Base-by-base conservation (phyloP, 2,113 vertebrate species). In the Microcebus lehilahytsara region DNA sequence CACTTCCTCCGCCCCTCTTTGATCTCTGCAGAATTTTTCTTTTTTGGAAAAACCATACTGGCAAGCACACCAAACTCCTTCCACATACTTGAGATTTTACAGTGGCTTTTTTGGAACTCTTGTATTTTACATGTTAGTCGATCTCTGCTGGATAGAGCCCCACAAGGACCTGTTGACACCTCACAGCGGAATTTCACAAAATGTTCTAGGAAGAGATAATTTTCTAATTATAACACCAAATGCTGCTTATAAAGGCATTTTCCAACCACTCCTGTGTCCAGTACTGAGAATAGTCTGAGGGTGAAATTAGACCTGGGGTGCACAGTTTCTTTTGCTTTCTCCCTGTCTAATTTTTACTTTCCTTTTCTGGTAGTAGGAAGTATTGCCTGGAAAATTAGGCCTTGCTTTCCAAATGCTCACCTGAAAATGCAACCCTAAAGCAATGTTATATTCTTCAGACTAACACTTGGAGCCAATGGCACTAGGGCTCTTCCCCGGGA, bases 201-300 rank as follows among this genome's bases (percentile, higher is more conserved):
- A 96, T 98, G 96, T 97, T 97, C 93, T 98, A 97, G 95, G 91
- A 95, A 97, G 95, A 97, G 97, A 98, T 97, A 96, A 97, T 97
- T 97, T 97, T 97, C 97, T 97, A 97, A 97, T 98, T 98, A 96
- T 79, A 97, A 97, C 90, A 91, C 96, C 92, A 83, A 97, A 96
- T 92, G 92, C 85, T 98, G 93, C 96, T 93, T 95, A 64, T 78
- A 88, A 64, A 93, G 42, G 56, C 85, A 97, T 96, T 98, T 98
- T 97, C 95, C 96, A 79, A 93, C 90, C 85, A 84, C 95, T 97
- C 58, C 6, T 27, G 37, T 85, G 93, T 85, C 72, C 92, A 95
- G 42, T 66, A 40, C 67, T 96, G 74, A 93, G 94, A 93, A 88
- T 46, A 85, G 85, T 97, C 87, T 96, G 84, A 97, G 83, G 72